Percentiles rank a stretch among this genome's conserved stretches.
phyloP scores from a whole-genome alignment of 2,797 vertebrate genomes.

The Poecilia velifera region DNA sequence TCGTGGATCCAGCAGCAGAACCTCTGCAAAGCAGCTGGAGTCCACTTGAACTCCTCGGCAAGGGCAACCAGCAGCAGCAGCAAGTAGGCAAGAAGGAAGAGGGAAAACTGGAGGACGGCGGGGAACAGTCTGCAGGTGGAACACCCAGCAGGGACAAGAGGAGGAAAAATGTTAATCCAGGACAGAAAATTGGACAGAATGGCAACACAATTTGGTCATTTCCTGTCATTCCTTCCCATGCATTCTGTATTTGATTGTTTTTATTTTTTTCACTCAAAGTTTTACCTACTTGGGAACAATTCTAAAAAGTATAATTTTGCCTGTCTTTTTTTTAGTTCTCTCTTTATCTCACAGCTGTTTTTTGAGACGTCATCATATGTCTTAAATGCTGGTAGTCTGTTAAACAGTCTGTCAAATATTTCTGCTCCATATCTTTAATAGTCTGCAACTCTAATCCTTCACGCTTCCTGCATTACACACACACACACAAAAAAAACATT shows the following conservation, averaged over 20 bases:
- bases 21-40: constrained; percentile 69
- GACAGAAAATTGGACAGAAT: neutral
- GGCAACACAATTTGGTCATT: neutral
- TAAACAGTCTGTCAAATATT: neutral
- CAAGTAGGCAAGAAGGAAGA: constrained; percentile 76
- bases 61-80: constrained; percentile 77
- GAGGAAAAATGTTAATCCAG: neutral
- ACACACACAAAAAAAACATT: neutral
- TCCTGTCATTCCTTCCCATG: neutral
- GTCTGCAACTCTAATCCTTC: neutral
- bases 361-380: neutral
- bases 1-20: constrained; percentile 83
- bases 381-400: neutral
- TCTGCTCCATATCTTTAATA: neutral
- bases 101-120: constrained; percentile 67
- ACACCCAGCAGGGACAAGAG: neutral
- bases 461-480: neutral
- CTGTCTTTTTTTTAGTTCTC: neutral
- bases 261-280: neutral
- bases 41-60: constrained; percentile 79
- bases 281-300: neutral
- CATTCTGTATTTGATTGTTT: neutral
- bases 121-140: constrained; percentile 64
- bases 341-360: neutral
- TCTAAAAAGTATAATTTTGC: neutral